Evolutionary conservation across 2,113 vertebrate genomes (phyloP).

Genomic region (Clarias batrachus): DNA sequence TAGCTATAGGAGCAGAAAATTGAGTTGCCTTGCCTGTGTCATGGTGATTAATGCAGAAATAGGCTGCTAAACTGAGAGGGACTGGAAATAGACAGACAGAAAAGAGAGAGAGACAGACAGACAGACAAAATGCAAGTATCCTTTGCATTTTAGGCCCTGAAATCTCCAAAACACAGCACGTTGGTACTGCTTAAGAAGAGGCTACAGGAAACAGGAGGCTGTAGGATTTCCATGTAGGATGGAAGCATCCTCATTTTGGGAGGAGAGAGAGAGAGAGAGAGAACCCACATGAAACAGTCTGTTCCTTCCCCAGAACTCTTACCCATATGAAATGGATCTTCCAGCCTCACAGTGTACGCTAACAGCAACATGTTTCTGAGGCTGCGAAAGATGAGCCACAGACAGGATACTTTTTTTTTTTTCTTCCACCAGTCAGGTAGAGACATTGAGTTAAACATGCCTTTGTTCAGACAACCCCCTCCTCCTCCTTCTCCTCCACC

Average conservation of each 20-base stretch:
- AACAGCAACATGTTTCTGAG: conserved; percentile 9
- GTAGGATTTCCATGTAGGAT: conserved; percentile 48
- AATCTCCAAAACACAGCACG: conserved; percentile 18
- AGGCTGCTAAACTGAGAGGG: conserved; percentile 91
- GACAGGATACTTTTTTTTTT: conserved; percentile 43
- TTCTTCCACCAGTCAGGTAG: conserved; percentile 35
- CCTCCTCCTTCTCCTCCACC: conserved; percentile 9
- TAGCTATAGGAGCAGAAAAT: conserved; percentile 99
- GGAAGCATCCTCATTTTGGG: conserved; percentile 48
- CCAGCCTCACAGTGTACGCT: conserved; percentile 19
- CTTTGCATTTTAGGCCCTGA: conserved; percentile 18
- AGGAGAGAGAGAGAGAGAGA: no score
- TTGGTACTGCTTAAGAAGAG: conserved; percentile 44
- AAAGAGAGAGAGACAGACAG: conserved; percentile 46
- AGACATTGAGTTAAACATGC: conserved; percentile 49
- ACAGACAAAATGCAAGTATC: conserved; percentile 35
- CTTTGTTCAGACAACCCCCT: conserved; percentile 52
- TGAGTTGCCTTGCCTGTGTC: conserved; percentile 99
- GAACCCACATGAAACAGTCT: conserved; percentile 21
- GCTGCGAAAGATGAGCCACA: conserved; percentile 51
- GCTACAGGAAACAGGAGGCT: conserved; percentile 50
- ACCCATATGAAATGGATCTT: conserved; percentile 58
- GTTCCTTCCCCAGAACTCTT: conserved; percentile 57
- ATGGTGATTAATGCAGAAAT: conserved; percentile 99
- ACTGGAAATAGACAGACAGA: conserved; percentile 7